A percentile compares a stretch with the other conserved stretches of the same genome.
These are phyloP conservation scores for Platyura marginata DNA, from an alignment of 1,140 invertebrate genomes.

Conservation along the genomic window DNA sequence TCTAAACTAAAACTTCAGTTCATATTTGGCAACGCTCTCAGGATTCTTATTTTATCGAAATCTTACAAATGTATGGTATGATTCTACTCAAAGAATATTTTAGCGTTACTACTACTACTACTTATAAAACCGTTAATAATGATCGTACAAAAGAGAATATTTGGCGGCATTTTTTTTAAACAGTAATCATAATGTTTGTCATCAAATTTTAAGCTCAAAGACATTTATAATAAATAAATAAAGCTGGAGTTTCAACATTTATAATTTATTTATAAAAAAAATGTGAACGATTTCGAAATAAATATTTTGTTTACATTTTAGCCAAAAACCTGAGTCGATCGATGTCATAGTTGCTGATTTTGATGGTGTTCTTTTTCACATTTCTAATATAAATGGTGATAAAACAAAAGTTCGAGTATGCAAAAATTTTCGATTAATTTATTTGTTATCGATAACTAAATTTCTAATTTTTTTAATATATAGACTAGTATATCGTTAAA, in stretches of 20 bases:
- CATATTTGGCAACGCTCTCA: too few species aligned
- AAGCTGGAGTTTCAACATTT: background rate
- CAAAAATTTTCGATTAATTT: constrained; percentile 10
- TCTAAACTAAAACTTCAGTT: too few species aligned
- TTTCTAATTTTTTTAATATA: constrained; percentile 18
- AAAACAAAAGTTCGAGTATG: constrained; percentile 92
- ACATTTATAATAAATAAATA: background rate
- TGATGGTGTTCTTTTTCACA: constrained; percentile 96
- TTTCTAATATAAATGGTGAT: constrained; percentile 91
- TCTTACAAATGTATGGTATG: too few species aligned
- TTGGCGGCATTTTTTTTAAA: background rate
- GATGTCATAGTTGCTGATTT: constrained; percentile 93
- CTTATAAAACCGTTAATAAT: background rate
- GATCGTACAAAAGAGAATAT: background rate
- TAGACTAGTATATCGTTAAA: constrained; percentile 96
- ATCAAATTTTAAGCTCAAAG: background rate
- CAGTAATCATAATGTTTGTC: background rate
- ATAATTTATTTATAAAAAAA: background rate
- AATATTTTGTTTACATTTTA: constrained; percentile 34
- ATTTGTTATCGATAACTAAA: background rate
- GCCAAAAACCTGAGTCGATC: constrained; percentile 85
- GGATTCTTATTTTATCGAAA: too few species aligned
- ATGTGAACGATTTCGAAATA: too few species aligned
- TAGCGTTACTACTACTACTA: too few species aligned
- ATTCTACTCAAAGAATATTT: too few species aligned